A percentile compares a stretch with the other conserved stretches of the same genome.
Conservation (phyloP, 1,140 invertebrate species). For the Belonocnema kinseyi region DNA sequence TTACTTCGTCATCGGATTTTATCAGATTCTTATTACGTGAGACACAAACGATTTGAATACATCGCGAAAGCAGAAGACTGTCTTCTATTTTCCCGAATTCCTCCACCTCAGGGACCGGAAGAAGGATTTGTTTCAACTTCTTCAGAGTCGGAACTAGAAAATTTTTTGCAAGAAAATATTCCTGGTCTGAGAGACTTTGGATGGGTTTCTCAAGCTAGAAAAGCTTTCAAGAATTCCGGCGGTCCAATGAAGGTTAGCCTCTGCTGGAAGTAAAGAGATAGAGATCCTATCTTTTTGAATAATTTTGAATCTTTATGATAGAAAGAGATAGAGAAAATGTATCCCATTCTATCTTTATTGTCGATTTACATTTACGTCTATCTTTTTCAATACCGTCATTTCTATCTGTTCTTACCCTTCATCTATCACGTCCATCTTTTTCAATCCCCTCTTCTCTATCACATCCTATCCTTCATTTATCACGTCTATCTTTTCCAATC, state of each 20-base stretch:
- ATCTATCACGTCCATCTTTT: too few species aligned
- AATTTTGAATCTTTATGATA: too few species aligned
- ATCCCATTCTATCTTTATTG: too few species aligned
- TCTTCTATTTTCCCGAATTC: constrained; percentile 63
- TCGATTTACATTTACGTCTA: too few species aligned
- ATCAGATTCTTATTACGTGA: constrained; percentile 62
- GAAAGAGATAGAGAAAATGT: too few species aligned
- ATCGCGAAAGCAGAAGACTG: constrained; percentile 54
- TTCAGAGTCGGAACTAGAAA: constrained; percentile 57
- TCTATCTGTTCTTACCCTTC: too few species aligned
- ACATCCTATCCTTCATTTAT: too few species aligned
- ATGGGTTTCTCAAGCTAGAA: constrained; percentile 66
- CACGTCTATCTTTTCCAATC: too few species aligned
- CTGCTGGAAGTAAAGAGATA: too few species aligned
- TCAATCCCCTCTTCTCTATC: too few species aligned
- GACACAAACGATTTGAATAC: constrained; percentile 50
- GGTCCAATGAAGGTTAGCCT: constrained; percentile 58
- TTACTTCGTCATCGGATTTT: constrained; percentile 65
- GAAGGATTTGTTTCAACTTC: constrained; percentile 25
- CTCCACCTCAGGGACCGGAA: constrained; percentile 48
- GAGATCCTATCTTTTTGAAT: too few species aligned
- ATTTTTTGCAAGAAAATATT: constrained; percentile 60
- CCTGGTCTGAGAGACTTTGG: constrained; percentile 64
- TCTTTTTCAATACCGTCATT: too few species aligned
- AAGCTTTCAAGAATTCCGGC: constrained; percentile 61